Percentiles rank a stretch among this genome's conserved stretches.
Conservation (phyloP, 2,113 vertebrate species). For the Colistium nudipinnis region DNA sequence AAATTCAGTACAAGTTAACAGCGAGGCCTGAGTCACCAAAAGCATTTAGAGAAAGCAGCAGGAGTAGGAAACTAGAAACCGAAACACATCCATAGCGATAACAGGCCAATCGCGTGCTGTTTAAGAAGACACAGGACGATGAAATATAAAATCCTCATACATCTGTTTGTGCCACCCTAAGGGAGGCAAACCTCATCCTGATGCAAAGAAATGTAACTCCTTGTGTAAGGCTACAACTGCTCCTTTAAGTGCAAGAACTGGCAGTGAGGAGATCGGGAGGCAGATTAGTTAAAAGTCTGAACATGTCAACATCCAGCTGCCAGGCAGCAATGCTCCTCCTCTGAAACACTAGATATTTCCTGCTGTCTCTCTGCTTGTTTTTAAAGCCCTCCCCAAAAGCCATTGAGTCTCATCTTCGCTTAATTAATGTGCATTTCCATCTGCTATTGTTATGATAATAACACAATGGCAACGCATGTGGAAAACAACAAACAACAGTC, state of each 20-base stretch:
- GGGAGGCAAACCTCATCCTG: too few relatives aligned
- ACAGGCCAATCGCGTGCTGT: too few relatives aligned
- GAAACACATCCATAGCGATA: too few relatives aligned
- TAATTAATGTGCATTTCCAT: neutral
- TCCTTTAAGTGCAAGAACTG: neutral
- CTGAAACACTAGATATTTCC: conserved; percentile 6
- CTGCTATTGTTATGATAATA: neutral
- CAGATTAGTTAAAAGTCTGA: conserved; percentile 7
- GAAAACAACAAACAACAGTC: too few relatives aligned
- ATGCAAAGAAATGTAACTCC: neutral
- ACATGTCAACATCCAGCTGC: conserved; percentile 18
- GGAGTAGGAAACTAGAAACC: too few relatives aligned
- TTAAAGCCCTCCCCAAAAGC: neutral
- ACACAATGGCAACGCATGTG: too few relatives aligned
- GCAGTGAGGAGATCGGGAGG: neutral
- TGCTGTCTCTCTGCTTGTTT: neutral
- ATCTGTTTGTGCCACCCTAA: too few relatives aligned
- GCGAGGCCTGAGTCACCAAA: too few relatives aligned
- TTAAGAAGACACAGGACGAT: too few relatives aligned
- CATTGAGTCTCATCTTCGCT: neutral
- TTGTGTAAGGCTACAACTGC: neutral
- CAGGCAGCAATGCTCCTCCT: neutral
- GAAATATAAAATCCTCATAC: neutral
- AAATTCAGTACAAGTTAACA: too few relatives aligned
- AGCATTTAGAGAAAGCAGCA: too few relatives aligned